phyloP scores from a whole-genome alignment of 2,888 invertebrate species.

The Eupithecia dodoneata region DNA sequence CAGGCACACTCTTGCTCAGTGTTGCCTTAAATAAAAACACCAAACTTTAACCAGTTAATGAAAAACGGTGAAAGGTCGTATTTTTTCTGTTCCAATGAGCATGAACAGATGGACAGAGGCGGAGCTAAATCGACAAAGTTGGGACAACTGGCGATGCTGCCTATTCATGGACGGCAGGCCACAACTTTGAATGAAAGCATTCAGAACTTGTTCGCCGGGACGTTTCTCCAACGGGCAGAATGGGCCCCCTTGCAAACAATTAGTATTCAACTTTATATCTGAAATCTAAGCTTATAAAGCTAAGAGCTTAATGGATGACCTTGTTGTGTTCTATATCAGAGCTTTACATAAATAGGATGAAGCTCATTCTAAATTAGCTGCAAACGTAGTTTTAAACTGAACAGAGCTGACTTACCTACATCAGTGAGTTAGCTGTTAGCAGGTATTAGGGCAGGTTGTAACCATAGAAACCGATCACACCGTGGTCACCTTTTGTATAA shows the following conservation, averaged over 20 bases:
- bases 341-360: neutral
- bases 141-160: conserved; percentile 62
- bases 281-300: conserved; percentile 8
- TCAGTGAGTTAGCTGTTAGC: too few relatives aligned
- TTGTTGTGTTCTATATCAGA: neutral
- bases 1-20: conserved; percentile 36
- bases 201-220: conserved; percentile 64
- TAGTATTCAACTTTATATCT: conserved; percentile 36
- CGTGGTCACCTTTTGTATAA: neutral
- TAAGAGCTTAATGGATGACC: neutral
- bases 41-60: conserved; percentile 32
- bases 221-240: conserved; percentile 37
- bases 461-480: neutral
- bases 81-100: conserved; percentile 48
- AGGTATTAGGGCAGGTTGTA: neutral
- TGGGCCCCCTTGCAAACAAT: conserved; percentile 41
- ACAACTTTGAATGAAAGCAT: conserved; percentile 74
- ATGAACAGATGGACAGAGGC: conserved; percentile 55
- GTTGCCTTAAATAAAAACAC: conserved; percentile 43
- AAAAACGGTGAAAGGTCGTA: conserved; percentile 28
- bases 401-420: neutral
- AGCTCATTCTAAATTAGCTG: neutral
- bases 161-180: conserved; percentile 62
- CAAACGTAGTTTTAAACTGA: neutral
- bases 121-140: conserved; percentile 74